phyloP scores from a whole-genome alignment of 2,888 invertebrate genomes.

The Drosophila ezoana region DNA sequence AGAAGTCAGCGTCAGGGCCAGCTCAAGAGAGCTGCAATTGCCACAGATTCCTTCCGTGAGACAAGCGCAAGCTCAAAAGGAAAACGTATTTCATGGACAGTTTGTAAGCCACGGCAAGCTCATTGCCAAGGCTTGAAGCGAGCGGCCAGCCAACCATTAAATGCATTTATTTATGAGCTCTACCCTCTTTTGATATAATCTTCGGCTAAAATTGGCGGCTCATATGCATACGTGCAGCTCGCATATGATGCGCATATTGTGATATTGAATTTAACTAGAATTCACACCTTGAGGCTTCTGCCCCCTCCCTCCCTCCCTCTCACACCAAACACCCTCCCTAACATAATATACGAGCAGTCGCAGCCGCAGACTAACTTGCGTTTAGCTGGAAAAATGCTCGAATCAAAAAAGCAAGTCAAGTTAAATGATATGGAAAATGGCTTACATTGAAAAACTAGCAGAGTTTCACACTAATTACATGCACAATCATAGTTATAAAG shows the following conservation, averaged over 20 bases:
- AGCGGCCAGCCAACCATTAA: constrained; percentile 65
- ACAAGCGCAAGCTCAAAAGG: constrained; percentile 46
- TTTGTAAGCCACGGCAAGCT: constrained; percentile 26
- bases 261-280: constrained; percentile 79
- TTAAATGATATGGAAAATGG: constrained; percentile 37
- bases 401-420: constrained; percentile 8
- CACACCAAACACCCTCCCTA: neutral
- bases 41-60: constrained; percentile 77
- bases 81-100: constrained; percentile 51
- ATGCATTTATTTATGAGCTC: constrained; percentile 79
- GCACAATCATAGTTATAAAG: constrained; percentile 8
- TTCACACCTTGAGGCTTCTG: constrained; percentile 70
- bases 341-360: neutral
- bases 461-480: neutral
- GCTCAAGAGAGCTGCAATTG: constrained; percentile 12
- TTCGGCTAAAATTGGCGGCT: constrained; percentile 67
- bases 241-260: constrained; percentile 65
- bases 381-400: constrained; percentile 18
- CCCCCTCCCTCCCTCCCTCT: neutral
- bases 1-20: constrained; percentile 8
- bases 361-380: constrained; percentile 24
- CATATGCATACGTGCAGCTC: constrained; percentile 66
- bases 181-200: constrained; percentile 65
- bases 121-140: constrained; percentile 23
- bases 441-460: constrained; percentile 3